Conservation (phyloP, 2,888 invertebrate species). For the Drosophila quasianomalipes region DNA sequence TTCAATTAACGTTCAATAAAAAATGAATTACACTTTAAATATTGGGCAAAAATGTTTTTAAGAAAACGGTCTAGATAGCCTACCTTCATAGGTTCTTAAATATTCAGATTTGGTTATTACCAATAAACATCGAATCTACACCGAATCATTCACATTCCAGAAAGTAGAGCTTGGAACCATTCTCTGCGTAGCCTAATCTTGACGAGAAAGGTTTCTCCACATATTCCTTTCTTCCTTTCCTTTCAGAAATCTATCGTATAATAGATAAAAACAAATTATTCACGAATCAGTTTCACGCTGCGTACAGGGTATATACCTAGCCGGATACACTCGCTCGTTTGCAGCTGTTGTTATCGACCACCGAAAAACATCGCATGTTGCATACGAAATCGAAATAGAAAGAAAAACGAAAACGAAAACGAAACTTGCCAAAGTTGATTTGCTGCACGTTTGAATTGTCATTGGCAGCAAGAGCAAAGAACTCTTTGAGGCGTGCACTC, state of each 20-base stretch:
- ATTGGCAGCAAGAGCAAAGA: constrained; percentile 23
- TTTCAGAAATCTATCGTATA: background rate
- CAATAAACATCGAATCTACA: no score
- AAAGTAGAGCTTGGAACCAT: no score
- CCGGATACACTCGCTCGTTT: background rate
- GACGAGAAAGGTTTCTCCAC: no score
- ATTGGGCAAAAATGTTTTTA: background rate
- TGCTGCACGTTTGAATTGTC: constrained; percentile 50
- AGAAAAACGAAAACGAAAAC: constrained; percentile 19
- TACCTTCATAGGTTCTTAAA: no score
- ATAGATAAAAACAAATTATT: background rate
- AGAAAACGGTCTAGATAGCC: background rate
- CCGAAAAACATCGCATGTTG: constrained; percentile 54
- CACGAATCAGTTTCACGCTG: background rate
- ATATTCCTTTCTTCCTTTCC: no score
- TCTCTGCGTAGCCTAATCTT: no score
- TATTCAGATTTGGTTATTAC: no score
- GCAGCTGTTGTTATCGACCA: background rate
- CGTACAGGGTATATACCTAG: background rate
- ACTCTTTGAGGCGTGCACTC: constrained; percentile 58
- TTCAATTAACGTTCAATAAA: background rate
- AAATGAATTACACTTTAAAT: background rate
- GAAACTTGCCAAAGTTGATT: constrained; percentile 55
- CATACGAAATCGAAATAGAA: constrained; percentile 66
- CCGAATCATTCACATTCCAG: no score